Conservation (phyloP, 2,888 invertebrate species). For the Apodemia zela region DNA sequence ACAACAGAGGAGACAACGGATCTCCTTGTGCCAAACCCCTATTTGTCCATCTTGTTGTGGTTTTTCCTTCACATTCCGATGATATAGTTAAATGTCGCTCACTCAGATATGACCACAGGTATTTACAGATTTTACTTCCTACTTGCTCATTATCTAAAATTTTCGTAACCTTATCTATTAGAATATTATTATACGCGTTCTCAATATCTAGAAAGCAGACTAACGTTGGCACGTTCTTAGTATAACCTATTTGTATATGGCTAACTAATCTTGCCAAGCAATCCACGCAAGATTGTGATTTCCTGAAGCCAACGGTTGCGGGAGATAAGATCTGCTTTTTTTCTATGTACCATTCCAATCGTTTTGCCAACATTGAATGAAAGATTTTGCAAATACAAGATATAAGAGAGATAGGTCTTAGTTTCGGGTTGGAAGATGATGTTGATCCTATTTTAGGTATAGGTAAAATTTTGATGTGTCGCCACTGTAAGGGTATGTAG, state of each 20-base stretch:
- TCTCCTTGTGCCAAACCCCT: constrained; percentile 29
- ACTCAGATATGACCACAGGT: constrained; percentile 24
- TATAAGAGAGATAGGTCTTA: constrained; percentile 19
- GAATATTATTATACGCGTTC: constrained; percentile 26
- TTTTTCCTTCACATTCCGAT: neutral
- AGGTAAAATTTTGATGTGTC: constrained; percentile 3
- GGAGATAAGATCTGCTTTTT: constrained; percentile 18
- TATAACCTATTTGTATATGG: constrained; percentile 26
- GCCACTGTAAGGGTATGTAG: constrained; percentile 12
- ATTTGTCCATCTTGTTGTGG: constrained; percentile 19
- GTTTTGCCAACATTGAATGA: constrained; percentile 18
- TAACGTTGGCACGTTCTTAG: constrained; percentile 22
- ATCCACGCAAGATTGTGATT: constrained; percentile 24
- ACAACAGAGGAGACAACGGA: constrained; percentile 30
- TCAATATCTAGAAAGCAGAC: constrained; percentile 30
- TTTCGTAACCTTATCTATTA: constrained; percentile 9
- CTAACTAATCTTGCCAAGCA: constrained; percentile 21
- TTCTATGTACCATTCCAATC: constrained; percentile 15
- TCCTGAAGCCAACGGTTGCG: constrained; percentile 23
- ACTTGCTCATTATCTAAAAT: constrained; percentile 23
- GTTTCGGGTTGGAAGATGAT: neutral
- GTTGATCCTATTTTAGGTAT: constrained; percentile 10
- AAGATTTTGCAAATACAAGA: constrained; percentile 20
- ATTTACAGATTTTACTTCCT: constrained; percentile 20
- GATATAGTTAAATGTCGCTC: constrained; percentile 1